Conservation (phyloP, 2,113 vertebrate genomes). For the Oncorhynchus clarkii region DNA sequence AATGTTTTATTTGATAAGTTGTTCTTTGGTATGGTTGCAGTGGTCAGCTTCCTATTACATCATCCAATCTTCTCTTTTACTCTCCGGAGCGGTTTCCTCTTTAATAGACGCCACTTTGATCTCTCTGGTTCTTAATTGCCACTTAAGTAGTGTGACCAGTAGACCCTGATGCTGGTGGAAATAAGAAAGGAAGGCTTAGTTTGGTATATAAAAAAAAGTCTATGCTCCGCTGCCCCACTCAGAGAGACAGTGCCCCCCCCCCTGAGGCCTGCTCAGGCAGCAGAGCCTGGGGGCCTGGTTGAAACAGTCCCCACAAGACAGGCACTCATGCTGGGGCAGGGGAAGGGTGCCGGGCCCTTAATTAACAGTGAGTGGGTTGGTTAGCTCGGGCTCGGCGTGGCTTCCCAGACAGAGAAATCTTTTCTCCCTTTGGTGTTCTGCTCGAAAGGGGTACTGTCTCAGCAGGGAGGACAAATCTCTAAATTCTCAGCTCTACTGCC, state of each 20-base stretch:
- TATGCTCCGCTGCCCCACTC: constrained; percentile 41
- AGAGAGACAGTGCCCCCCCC: constrained; percentile 36
- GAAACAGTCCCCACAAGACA: constrained; percentile 20
- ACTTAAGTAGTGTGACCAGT: constrained; percentile 70
- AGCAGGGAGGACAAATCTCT: constrained; percentile 28
- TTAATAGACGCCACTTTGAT: constrained; percentile 54
- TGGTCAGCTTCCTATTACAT: constrained; percentile 45
- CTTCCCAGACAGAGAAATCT: constrained; percentile 46
- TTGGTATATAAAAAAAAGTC: constrained; percentile 36
- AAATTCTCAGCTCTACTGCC: constrained; percentile 6
- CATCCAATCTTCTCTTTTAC: constrained; percentile 40
- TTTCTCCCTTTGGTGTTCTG: constrained; percentile 43
- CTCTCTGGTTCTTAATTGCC: constrained; percentile 66
- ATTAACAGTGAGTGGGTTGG: constrained; percentile 52
- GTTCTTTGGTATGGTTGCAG: too few species aligned
- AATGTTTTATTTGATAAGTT: too few species aligned
- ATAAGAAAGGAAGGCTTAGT: constrained; percentile 60
- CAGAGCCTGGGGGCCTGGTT: constrained; percentile 29
- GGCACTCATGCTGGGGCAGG: constrained; percentile 21
- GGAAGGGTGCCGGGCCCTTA: constrained; percentile 37
- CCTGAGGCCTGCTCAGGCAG: constrained; percentile 31
- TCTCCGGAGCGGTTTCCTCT: constrained; percentile 45
- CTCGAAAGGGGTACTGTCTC: constrained; percentile 33
- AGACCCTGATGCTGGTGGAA: constrained; percentile 60
- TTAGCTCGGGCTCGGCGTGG: constrained; percentile 31